Evolutionary conservation across 2,797 vertebrate genomes (phyloP).

Genomic region (Psittacula derbiana): DNA sequence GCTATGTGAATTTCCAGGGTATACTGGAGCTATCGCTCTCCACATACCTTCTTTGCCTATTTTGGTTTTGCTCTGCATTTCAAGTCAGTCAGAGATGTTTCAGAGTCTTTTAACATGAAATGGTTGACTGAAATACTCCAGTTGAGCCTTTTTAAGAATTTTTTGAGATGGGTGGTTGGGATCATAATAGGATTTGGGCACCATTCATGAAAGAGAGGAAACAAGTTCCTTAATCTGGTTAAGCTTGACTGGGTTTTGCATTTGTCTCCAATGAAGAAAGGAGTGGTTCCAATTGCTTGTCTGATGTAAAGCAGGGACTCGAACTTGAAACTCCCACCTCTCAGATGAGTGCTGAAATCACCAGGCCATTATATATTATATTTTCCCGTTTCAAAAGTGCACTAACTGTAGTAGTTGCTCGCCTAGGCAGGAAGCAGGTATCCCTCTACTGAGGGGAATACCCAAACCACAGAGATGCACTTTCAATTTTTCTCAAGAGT

Average conservation of each 20-base stretch:
- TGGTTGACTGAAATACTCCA: not conserved
- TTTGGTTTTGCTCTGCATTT: not conserved
- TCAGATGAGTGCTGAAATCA: not conserved
- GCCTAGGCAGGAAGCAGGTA: not conserved
- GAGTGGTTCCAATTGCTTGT: not conserved
- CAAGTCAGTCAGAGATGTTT: not conserved
- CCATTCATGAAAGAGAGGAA: not conserved
- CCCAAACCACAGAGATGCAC: conserved; percentile 26
- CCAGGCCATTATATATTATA: not conserved
- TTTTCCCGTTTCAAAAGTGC: not conserved
- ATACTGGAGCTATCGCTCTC: not conserved
- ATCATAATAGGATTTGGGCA: not conserved
- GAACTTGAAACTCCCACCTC: not conserved
- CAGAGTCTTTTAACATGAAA: not conserved
- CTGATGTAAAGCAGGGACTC: not conserved
- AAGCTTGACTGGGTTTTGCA: not conserved
- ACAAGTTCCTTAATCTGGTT: not conserved
- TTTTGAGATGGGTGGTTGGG: not conserved
- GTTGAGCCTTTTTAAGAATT: not conserved
- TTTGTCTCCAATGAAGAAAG: not conserved
- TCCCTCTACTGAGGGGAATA: conserved; percentile 29
- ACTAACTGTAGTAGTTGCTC: rapidly evolving
- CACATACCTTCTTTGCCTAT: not conserved
- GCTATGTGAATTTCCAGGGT: not conserved
- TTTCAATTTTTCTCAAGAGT: conserved; percentile 14